Conservation (phyloP, 2,797 vertebrate genomes). For the Alauda arvensis region DNA sequence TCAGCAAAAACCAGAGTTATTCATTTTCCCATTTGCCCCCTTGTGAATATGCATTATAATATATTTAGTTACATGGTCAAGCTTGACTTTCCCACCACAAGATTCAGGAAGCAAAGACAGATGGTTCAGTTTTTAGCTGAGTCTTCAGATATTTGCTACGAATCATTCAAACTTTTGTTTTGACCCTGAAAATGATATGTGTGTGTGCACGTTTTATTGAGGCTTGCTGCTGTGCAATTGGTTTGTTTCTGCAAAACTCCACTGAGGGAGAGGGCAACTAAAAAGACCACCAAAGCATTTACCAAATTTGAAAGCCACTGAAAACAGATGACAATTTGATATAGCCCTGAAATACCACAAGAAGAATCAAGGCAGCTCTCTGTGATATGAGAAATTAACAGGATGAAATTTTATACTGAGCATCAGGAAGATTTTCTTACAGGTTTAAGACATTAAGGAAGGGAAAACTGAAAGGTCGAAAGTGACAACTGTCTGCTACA, state of each 20-base stretch:
- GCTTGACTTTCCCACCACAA: conserved; percentile 5
- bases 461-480: background rate
- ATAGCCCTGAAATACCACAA: background rate
- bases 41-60: background rate
- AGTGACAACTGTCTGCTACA: background rate
- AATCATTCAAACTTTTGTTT: conserved; percentile 15
- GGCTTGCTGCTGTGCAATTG: background rate
- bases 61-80: conserved; percentile 21
- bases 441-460: background rate
- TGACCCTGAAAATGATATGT: background rate
- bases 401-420: background rate
- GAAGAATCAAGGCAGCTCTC: background rate
- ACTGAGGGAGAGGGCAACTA: background rate
- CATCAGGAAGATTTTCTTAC: background rate
- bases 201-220: background rate
- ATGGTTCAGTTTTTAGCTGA: conserved; percentile 26
- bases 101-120: conserved; percentile 27
- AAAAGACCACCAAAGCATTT: background rate
- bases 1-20: background rate
- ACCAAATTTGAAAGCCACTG: background rate
- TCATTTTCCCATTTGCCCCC: background rate
- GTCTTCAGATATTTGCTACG: background rate
- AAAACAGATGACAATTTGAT: background rate
- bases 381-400: background rate
- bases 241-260: background rate